Conservation (phyloP, 2,888 invertebrate species). For the Meliscaeva auricollis region DNA sequence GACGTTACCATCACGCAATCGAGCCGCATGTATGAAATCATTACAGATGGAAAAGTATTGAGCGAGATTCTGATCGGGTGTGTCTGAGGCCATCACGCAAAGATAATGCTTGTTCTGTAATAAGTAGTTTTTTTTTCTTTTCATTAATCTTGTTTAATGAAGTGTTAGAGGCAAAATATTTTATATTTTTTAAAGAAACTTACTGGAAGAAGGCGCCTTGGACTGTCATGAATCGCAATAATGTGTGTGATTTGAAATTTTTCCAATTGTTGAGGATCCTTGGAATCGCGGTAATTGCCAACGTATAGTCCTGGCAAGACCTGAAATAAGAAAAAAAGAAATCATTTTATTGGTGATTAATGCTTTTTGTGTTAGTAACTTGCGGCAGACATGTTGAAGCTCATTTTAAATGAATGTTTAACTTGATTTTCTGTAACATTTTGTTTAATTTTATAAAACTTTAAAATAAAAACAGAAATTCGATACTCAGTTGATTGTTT, state of each 20-base stretch:
- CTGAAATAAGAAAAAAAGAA: conserved; percentile 84
- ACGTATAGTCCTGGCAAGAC: conserved; percentile 97
- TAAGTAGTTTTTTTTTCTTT: no score
- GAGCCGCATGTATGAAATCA: conserved; percentile 97
- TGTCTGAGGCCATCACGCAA: conserved; percentile 98
- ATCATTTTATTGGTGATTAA: neutral
- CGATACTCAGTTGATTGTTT: neutral
- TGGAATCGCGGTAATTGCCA: conserved; percentile 98
- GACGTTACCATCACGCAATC: conserved; percentile 94
- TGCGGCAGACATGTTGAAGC: conserved; percentile 81
- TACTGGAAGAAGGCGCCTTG: conserved; percentile 93
- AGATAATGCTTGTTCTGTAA: conserved; percentile 97
- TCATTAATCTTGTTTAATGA: no score
- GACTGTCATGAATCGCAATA: conserved; percentile 97
- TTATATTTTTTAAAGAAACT: no score
- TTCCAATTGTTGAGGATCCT: conserved; percentile 94
- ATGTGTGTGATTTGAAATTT: conserved; percentile 97
- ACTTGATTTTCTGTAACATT: neutral
- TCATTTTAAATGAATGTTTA: conserved; percentile 72
- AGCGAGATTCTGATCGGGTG: conserved; percentile 95
- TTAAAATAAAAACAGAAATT: neutral
- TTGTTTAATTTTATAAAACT: neutral
- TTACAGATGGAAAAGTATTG: conserved; percentile 97
- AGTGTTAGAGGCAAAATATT: no score
- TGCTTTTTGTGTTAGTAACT: conserved; percentile 42